Base-by-base conservation (phyloP, 92 coral and sea anemone species). In the Palythoa caribaeorum region DNA sequence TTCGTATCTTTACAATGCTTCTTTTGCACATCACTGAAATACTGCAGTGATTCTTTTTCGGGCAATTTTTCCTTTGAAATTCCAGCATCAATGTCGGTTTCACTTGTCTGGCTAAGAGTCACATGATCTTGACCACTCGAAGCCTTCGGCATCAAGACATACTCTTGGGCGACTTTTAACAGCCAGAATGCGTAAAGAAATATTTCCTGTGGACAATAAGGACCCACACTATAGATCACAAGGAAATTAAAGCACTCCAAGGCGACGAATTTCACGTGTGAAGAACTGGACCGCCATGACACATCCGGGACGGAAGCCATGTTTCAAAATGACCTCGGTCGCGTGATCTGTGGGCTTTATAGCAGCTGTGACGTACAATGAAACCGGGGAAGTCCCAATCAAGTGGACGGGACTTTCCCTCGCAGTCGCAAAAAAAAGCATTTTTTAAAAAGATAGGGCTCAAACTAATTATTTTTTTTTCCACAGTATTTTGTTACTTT, bases 171-270 rank as follows among this genome's bases (percentile, higher is more conserved):
- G 7, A 81, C 62, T 66, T 47, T 48, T 6, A 66, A 39, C 62
- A 81, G 40, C 85, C 85, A 80, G 75, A 81, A 19, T 66, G 76
- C 86, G 76, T 3, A 81, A 4, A 81, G 60, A 66, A 81, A 81
- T 12, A 52, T 63, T 12, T 75, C 14, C 28, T 16, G 5, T 20
- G 86, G 86, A 38, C 65, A 81, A 47, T 38, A 44, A 2, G 86
- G 47, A 66, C 65, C 76, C 21, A 81, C 59, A 21, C 47, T 63
- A 71, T 47, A 81, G 10, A 74, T 20, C 13, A 81, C 40, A 44
- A 81, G 73, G 28, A 81, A 81, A 74, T 81, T 71, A 48, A 66
- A 52, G 6, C 66, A 37, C 53, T 81, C 76, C 37, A 21, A 62
- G 39, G 68, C 68, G 28, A 65, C 38, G 14, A 65, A 17, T 44